Conservation (phyloP, 2,113 vertebrate genomes). For the Phaethornis superciliosus region DNA sequence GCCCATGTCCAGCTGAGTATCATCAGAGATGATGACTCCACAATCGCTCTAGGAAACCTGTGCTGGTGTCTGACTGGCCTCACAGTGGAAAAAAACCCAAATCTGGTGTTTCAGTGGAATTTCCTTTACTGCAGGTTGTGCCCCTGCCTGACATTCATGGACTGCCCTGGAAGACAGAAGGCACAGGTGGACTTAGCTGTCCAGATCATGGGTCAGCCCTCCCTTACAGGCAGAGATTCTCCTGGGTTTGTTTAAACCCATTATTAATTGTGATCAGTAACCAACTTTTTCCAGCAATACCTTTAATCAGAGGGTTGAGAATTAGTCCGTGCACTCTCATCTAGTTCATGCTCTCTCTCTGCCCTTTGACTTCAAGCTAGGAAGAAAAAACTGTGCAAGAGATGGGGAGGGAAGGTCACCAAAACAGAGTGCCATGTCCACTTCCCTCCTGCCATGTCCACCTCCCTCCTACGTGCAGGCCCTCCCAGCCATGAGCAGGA, state of each 20-base stretch:
- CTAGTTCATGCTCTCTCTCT: not conserved
- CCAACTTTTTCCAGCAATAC: not conserved
- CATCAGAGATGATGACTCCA: not conserved
- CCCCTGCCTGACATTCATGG: not conserved
- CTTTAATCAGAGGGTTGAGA: slow-evolving; percentile 24
- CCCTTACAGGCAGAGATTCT: slow-evolving; percentile 20
- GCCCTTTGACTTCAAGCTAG: not conserved
- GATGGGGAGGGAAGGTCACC: not conserved
- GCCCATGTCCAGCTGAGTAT: not conserved
- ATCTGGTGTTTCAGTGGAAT: not conserved
- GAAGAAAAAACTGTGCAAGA: not conserved
- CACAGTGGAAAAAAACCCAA: not conserved
- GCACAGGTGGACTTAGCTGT: not conserved
- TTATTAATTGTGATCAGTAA: slow-evolving; percentile 19
- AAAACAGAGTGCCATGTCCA: not conserved
- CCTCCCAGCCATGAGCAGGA: not conserved
- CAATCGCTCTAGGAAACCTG: not conserved
- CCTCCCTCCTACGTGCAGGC: not conserved
- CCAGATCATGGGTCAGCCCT: not conserved
- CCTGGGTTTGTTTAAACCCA: slow-evolving; percentile 10
- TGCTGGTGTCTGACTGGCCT: not conserved
- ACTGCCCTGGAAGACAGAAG: not conserved
- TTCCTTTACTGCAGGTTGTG: not conserved
- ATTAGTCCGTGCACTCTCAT: not conserved
- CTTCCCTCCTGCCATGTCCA: not conserved